phyloP scores from a whole-genome alignment of 2,113 vertebrate genomes.

The Leptocoma aspasia region DNA sequence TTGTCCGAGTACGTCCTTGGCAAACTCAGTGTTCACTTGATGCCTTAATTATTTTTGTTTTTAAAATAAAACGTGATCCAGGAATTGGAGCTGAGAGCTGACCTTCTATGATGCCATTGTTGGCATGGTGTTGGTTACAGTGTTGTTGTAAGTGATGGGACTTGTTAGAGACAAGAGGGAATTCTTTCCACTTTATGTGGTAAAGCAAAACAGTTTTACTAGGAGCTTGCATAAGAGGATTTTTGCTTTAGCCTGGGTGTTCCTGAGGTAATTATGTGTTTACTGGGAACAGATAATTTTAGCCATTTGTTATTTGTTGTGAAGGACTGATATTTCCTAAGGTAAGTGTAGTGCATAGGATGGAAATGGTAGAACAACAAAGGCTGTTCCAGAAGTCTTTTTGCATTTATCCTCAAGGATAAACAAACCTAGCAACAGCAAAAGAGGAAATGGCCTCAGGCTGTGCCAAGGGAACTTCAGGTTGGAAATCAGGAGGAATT shows the following conservation, averaged over 20 bases:
- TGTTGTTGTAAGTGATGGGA: not conserved
- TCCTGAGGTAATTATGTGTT: not conserved
- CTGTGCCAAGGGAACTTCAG: not conserved
- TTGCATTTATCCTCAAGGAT: not conserved
- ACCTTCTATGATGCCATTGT: not conserved
- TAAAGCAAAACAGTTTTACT: not conserved
- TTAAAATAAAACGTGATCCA: not conserved
- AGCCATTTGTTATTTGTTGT: not conserved
- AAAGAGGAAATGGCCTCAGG: not conserved
- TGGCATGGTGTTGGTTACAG: not conserved
- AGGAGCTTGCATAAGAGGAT: not conserved
- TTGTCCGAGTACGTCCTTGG: conserved; percentile 65
- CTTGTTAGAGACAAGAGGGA: not conserved
- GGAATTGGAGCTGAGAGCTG: not conserved
- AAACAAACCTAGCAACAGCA: not conserved
- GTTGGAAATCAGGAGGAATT: not conserved
- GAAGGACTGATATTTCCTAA: not conserved
- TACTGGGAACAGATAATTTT: not conserved
- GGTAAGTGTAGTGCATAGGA: not conserved
- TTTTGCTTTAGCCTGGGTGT: not conserved
- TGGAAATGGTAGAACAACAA: not conserved
- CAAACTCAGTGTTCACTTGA: not conserved
- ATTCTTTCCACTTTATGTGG: not conserved
- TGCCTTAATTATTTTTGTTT: not conserved
- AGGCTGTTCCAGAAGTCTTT: not conserved